Percentiles rank a stretch among this genome's conserved stretches.
These are phyloP conservation scores for Palloptera scutellata DNA, from an alignment of 2,888 invertebrate species.

Conservation along the genomic window DNA sequence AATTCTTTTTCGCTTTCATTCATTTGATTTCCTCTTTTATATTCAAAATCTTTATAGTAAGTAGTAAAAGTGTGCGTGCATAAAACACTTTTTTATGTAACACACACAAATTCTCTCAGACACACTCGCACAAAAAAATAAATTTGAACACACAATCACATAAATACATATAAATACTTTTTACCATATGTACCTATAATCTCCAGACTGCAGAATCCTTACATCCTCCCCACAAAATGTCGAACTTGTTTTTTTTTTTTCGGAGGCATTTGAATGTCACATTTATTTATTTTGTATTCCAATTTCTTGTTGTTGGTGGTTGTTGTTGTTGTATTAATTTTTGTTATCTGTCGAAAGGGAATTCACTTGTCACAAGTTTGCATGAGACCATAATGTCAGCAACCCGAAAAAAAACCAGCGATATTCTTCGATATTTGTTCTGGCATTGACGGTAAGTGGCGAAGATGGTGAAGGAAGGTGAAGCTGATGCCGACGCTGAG, in stretches of 20 bases:
- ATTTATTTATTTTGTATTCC: background rate
- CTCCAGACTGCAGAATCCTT: too few relatives aligned
- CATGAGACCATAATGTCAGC: too few relatives aligned
- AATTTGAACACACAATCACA: too few relatives aligned
- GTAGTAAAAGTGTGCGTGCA: constrained; percentile 46
- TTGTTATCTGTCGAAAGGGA: constrained; percentile 23
- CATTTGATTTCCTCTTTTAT: constrained; percentile 47
- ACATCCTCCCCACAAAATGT: background rate
- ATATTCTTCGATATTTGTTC: background rate
- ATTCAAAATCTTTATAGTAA: constrained; percentile 54
- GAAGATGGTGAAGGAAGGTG: background rate
- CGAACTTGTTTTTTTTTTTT: background rate
- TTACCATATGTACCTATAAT: too few relatives aligned
- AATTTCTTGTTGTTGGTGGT: background rate
- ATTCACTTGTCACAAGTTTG: constrained; percentile 11
- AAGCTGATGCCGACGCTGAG: background rate
- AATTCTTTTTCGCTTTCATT: constrained; percentile 41
- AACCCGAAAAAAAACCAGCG: too few relatives aligned
- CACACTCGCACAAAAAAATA: background rate
- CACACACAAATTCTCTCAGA: background rate
- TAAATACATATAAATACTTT: too few relatives aligned
- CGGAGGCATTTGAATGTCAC: too few relatives aligned
- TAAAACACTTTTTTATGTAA: constrained; percentile 51
- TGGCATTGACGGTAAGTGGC: background rate
- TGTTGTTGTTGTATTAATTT: constrained; percentile 7